These are phyloP conservation scores for Nomada lathburiana DNA, from an alignment of 2,888 invertebrate genomes.

Conservation along the genomic window DNA sequence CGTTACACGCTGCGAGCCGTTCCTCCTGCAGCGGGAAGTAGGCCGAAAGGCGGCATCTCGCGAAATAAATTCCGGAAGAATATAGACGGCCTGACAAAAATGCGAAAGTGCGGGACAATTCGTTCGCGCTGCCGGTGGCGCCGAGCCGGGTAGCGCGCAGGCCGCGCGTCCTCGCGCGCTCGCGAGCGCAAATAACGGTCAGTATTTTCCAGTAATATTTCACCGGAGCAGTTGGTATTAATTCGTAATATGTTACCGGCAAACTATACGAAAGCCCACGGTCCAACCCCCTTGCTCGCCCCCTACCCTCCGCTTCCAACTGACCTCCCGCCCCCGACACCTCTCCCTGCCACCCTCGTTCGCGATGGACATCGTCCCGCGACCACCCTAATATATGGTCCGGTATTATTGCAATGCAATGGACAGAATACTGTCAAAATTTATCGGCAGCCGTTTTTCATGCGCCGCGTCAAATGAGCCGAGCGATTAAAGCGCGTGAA, in stretches of 20 bases:
- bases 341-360: constrained; percentile 41
- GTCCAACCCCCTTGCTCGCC: constrained; percentile 47
- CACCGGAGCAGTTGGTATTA: constrained; percentile 85
- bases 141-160: constrained; percentile 29
- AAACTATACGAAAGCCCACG: constrained; percentile 82
- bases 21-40: neutral
- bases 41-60: constrained; percentile 16
- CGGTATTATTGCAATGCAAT: constrained; percentile 85
- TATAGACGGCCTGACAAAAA: constrained; percentile 67
- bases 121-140: constrained; percentile 40
- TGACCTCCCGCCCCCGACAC: constrained; percentile 28
- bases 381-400: constrained; percentile 83
- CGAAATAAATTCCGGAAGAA: constrained; percentile 60
- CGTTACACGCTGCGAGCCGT: neutral
- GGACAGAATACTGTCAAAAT: constrained; percentile 85
- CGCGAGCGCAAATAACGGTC: constrained; percentile 83
- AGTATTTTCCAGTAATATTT: constrained; percentile 85
- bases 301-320: constrained; percentile 24
- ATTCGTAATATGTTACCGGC: constrained; percentile 84
- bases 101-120: constrained; percentile 63
- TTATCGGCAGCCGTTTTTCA: constrained; percentile 84
- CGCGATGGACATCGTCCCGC: constrained; percentile 72
- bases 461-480: constrained; percentile 83
- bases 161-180: constrained; percentile 45
- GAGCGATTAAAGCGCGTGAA: constrained; percentile 83